A percentile compares a stretch with the other conserved stretches of the same genome.
These are phyloP conservation scores for Plebejus argus DNA, from an alignment of 2,888 invertebrate genomes.

Conservation along the genomic window DNA sequence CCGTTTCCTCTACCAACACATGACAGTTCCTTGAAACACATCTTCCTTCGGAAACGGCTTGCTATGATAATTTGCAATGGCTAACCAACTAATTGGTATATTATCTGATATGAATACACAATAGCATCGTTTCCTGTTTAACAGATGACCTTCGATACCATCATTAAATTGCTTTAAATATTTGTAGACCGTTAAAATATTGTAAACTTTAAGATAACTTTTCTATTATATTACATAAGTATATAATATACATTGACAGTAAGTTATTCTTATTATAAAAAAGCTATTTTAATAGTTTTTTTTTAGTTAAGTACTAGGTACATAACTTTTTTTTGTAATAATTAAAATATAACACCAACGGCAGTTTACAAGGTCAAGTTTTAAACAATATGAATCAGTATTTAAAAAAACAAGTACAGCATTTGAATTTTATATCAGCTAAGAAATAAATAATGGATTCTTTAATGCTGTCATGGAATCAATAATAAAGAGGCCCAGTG, in stretches of 20 bases:
- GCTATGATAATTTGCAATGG: not conserved
- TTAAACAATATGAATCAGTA: not conserved
- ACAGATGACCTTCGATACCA: not conserved
- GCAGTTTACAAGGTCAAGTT: not conserved
- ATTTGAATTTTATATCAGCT: not conserved
- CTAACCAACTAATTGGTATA: slow-evolving; percentile 9
- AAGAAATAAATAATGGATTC: not conserved
- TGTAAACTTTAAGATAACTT: not conserved
- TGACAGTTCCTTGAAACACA: not conserved
- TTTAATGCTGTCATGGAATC: no score
- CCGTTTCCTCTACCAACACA: not conserved
- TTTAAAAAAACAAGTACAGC: no score
- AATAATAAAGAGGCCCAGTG: no score
- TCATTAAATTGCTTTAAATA: not conserved
- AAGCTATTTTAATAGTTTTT: no score
- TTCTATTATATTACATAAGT: no score
- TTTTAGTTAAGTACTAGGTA: no score
- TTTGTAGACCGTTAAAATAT: not conserved
- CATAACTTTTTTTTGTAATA: no score
- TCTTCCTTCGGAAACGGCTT: slow-evolving; percentile 4
- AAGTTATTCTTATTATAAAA: no score
- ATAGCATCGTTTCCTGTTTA: not conserved
- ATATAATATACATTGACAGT: no score
- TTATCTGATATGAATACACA: slow-evolving; percentile 19
- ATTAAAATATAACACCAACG: not conserved